Conservation (phyloP, 2,888 invertebrate genomes). For the Plutella xylostella region DNA sequence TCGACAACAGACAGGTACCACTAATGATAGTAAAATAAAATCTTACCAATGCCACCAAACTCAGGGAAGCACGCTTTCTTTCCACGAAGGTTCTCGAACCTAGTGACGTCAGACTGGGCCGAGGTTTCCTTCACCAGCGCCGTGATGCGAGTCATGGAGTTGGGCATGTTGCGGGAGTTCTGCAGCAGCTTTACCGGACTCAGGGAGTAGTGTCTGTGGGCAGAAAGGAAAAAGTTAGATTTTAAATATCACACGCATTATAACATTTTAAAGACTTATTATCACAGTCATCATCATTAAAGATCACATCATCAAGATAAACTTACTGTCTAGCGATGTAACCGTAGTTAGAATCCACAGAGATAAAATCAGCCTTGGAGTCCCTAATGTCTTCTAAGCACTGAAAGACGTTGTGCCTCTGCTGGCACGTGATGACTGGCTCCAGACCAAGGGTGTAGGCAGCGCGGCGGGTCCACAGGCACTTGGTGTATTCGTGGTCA, state of each 20-base stretch:
- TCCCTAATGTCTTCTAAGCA: slow-evolving; percentile 67
- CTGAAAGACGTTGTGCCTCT: slow-evolving; percentile 47
- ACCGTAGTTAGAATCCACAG: slow-evolving; percentile 73
- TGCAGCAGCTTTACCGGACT: slow-evolving; percentile 71
- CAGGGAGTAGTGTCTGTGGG: slow-evolving; percentile 64
- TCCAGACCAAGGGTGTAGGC: slow-evolving; percentile 69
- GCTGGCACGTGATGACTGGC: slow-evolving; percentile 67
- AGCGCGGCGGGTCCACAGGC: slow-evolving; percentile 68
- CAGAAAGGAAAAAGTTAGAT: not conserved
- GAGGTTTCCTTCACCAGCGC: slow-evolving; percentile 59
- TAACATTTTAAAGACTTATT: too few relatives aligned
- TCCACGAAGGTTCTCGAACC: slow-evolving; percentile 66
- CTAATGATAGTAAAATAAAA: not conserved
- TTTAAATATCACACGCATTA: not conserved
- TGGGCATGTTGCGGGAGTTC: slow-evolving; percentile 47
- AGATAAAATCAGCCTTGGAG: slow-evolving; percentile 67
- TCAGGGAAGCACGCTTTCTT: slow-evolving; percentile 75
- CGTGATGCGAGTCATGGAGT: slow-evolving; percentile 52
- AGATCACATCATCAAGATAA: too few relatives aligned
- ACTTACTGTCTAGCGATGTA: slow-evolving; percentile 73
- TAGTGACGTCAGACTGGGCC: slow-evolving; percentile 36
- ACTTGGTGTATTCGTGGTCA: slow-evolving; percentile 66
- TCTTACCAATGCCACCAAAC: slow-evolving; percentile 73
- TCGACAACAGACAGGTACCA: too few relatives aligned
- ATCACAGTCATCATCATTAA: too few relatives aligned